Percentiles rank a stretch among this genome's conserved stretches.
Evolutionary conservation across 1,140 invertebrate species (phyloP).

Genomic region (Batillaria attramentaria): DNA sequence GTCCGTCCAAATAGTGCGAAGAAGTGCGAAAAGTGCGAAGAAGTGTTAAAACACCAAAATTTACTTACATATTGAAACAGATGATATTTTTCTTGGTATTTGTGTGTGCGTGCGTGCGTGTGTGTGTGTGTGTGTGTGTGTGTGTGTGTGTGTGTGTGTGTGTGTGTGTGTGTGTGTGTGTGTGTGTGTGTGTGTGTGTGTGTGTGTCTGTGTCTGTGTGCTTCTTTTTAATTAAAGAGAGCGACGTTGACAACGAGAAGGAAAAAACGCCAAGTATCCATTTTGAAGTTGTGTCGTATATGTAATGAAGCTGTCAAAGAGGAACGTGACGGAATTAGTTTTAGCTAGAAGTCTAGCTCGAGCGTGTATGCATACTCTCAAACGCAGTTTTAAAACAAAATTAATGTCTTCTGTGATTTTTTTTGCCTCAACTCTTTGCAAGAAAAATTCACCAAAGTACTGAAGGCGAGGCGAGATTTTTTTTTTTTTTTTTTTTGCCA

Average conservation of each 20-base stretch:
- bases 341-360: background rate
- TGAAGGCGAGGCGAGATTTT: no score
- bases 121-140: conserved; percentile 2
- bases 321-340: background rate
- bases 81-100: background rate
- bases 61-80: background rate
- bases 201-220: background rate
- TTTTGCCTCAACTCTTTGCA: no score
- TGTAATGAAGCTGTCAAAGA: background rate
- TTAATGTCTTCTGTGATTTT: no score
- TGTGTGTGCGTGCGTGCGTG: background rate
- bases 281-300: background rate
- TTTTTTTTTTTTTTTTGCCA: no score
- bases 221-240: background rate
- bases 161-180: background rate
- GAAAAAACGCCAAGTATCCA: background rate
- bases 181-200: conserved; percentile 2
- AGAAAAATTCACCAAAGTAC: no score
- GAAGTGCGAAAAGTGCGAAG: background rate
- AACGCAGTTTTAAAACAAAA: background rate
- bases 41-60: background rate
- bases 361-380: background rate
- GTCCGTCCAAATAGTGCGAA: background rate
- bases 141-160: background rate
- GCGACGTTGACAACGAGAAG: background rate